Base-by-base conservation (phyloP, 2,113 vertebrate species). In the Microtus ochrogaster region DNA sequence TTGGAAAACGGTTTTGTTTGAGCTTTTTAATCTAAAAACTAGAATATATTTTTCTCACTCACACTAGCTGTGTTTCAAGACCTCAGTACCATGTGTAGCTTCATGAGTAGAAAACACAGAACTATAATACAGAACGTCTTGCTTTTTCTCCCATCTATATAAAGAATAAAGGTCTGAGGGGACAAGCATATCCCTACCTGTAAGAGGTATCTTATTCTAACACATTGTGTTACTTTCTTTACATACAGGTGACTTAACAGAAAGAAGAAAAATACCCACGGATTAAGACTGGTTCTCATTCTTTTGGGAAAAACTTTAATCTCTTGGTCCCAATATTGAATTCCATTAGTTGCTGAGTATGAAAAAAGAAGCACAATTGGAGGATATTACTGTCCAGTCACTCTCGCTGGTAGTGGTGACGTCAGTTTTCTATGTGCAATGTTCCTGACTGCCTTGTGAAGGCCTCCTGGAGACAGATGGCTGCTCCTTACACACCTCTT, bases 161-260 rank as follows among this genome's bases (percentile, higher is more conserved):
- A 44, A 82, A 82, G 33, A 55, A 55, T 58, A 30, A 82, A 41
- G 28, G 17, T 70, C 1, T 79, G 28, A 58, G 76, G 41, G 6
- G 58, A 63, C 52, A 74, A 44, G 44, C 2, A 36, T 36, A 70
- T 9, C 49, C 19, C 17, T 82, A 10, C 47, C 16, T 81, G 41
- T 92, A 76, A 47, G 66, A 89, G 70, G 55, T 30, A 36, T 94
- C 52, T 73, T 98, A 96, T 98, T 98, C 90, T 97, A 97, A 97
- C 96, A 76, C 63, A 87, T 9, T 81, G 82, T 94, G 30, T 95
- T 90, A 86, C 96, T 96, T 97, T 97, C 26, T 97, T 95, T 96
- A 66, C 70, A 39, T 97, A 98, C 98, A 98, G 98, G 98, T 98
- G 86, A 97, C 94, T 97, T 89, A 96, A 92, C 92, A 97, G 72